These are phyloP conservation scores for Lepidochitona cinerea DNA, from an alignment of 2,888 invertebrate genomes.

Conservation along the genomic window DNA sequence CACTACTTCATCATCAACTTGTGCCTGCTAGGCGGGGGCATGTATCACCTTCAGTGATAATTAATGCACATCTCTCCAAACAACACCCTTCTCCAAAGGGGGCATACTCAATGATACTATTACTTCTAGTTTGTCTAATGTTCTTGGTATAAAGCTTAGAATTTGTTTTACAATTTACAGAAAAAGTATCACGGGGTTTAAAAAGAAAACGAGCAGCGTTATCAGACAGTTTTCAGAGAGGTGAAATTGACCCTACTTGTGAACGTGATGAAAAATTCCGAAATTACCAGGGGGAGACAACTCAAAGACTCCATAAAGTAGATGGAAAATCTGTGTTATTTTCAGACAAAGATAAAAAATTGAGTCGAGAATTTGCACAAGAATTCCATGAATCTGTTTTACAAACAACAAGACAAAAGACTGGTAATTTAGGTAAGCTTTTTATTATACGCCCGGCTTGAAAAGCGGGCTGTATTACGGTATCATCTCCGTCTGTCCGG, in stretches of 20 bases:
- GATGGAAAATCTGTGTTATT: not conserved
- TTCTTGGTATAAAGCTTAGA: too few relatives aligned
- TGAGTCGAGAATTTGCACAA: constrained; percentile 67
- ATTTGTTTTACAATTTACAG: too few relatives aligned
- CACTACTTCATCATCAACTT: too few relatives aligned
- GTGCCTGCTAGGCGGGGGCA: too few relatives aligned
- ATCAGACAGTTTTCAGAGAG: not conserved
- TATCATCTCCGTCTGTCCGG: too few relatives aligned
- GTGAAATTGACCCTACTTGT: not conserved
- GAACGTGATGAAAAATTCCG: not conserved
- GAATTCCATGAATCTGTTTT: constrained; percentile 71
- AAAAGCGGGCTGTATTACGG: too few relatives aligned
- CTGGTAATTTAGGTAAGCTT: constrained; percentile 30
- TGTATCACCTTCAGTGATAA: too few relatives aligned
- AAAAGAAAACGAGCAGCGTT: constrained; percentile 18
- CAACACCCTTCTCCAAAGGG: too few relatives aligned
- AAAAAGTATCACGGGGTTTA: not conserved
- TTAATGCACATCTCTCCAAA: too few relatives aligned
- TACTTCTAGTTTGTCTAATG: too few relatives aligned
- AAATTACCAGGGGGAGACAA: not conserved
- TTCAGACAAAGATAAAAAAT: constrained; percentile 18
- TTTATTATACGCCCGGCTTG: too few relatives aligned
- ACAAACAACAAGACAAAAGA: constrained; percentile 64
- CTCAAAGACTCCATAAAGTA: not conserved
- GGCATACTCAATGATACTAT: too few relatives aligned